Conservation (phyloP, 2,797 vertebrate species). For the Hoplostethus mediterraneus region DNA sequence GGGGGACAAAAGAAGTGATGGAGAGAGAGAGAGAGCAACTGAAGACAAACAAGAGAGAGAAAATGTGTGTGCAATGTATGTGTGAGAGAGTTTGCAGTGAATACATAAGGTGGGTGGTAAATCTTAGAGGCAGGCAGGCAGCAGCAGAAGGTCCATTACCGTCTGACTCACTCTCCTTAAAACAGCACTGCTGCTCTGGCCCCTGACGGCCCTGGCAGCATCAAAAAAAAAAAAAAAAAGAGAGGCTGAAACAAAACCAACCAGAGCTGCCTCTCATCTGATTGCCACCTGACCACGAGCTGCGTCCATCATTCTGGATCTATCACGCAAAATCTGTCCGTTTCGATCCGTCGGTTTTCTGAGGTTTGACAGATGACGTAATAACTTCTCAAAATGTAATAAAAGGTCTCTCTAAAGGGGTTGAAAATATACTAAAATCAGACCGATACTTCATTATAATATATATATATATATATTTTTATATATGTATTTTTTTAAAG, state of each 20-base stretch:
- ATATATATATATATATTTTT: too few relatives aligned
- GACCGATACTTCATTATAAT: too few relatives aligned
- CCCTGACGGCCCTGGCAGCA: conserved; percentile 46
- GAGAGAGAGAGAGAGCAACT: conserved; percentile 48
- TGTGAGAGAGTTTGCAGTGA: conserved; percentile 65
- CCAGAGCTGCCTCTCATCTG: not conserved
- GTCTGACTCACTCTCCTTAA: conserved; percentile 76
- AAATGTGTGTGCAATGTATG: conserved; percentile 45
- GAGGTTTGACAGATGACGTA: not conserved
- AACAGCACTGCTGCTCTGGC: conserved; percentile 66
- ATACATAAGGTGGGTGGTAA: conserved; percentile 73
- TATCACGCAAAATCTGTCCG: not conserved
- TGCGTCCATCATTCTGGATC: conserved; percentile 28
- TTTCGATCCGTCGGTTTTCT: not conserved
- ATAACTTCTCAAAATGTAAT: too few relatives aligned
- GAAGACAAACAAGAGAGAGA: conserved; percentile 57
- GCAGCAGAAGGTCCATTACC: conserved; percentile 73
- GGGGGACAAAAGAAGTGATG: conserved; percentile 1
- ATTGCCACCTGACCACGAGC: not conserved
- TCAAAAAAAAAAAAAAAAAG: conserved; percentile 39
- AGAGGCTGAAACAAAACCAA: conserved; percentile 35
- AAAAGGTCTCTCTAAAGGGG: too few relatives aligned
- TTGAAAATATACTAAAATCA: not conserved
- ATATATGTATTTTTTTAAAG: too few relatives aligned
- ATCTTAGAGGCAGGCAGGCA: conserved; percentile 70